A percentile compares a stretch with the other conserved stretches of the same genome.
phyloP scores from a whole-genome alignment of 2,888 invertebrate species.

The Lasioglossum zephyrum region DNA sequence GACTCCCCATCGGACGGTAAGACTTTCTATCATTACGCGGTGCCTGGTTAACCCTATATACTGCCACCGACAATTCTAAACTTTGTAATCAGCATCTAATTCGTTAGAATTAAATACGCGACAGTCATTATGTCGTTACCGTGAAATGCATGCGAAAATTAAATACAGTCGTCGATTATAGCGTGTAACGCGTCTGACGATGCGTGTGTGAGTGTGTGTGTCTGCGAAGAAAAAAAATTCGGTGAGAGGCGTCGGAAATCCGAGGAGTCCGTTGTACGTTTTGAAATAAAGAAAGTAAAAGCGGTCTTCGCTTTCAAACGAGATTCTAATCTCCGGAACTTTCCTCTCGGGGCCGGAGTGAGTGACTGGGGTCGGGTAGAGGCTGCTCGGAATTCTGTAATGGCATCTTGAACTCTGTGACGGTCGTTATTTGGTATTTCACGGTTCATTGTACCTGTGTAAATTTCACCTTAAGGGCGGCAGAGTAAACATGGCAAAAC shows the following conservation, averaged over 20 bases:
- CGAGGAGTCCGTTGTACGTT: slow-evolving; percentile 17
- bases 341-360: slow-evolving; percentile 21
- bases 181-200: not conserved
- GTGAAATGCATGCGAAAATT: slow-evolving; percentile 12
- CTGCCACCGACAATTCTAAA: slow-evolving; percentile 3
- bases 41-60: not conserved
- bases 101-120: not conserved
- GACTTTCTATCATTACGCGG: slow-evolving; percentile 41
- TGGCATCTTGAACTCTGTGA: slow-evolving; percentile 3
- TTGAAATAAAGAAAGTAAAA: slow-evolving; percentile 51
- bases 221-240: slow-evolving; percentile 11
- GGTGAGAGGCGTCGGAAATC: slow-evolving; percentile 20
- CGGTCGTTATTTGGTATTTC: not conserved
- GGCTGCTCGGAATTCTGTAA: not conserved
- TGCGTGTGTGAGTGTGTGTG: not conserved
- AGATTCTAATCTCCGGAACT: slow-evolving; percentile 49
- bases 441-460: not conserved
- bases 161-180: not conserved
- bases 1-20: slow-evolving; percentile 74
- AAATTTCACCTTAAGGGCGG: not conserved
- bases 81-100: not conserved
- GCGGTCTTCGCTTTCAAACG: slow-evolving; percentile 42
- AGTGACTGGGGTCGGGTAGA: not conserved
- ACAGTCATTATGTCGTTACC: slow-evolving; percentile 18
- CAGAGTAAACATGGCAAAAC: not conserved